These are phyloP conservation scores for Drosophila mimica DNA, from an alignment of 2,888 invertebrate genomes.

Conservation along the genomic window DNA sequence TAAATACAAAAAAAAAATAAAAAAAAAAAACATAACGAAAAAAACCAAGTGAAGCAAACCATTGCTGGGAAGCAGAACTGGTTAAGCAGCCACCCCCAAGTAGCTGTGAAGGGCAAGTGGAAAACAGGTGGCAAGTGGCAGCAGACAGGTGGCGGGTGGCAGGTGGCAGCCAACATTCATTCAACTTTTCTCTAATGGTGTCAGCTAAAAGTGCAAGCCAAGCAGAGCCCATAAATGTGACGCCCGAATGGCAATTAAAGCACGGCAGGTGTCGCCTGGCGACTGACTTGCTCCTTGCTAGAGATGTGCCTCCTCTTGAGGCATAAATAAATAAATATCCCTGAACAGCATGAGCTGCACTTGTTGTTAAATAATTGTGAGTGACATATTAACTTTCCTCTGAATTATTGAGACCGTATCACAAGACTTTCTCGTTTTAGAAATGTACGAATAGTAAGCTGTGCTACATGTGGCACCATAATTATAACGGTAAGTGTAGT, in stretches of 20 bases:
- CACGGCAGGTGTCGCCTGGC: constrained; percentile 45
- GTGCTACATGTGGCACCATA: not conserved
- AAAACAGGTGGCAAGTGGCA: not conserved
- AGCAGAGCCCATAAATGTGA: constrained; percentile 69
- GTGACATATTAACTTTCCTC: not conserved
- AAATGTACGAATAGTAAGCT: not conserved
- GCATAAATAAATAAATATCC: not conserved
- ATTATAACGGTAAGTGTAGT: not conserved
- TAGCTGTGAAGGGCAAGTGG: not conserved
- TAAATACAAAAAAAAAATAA: not conserved
- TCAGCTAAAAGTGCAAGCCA: constrained; percentile 67
- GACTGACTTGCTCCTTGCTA: not conserved
- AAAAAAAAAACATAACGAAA: not conserved
- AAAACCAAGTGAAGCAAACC: constrained; percentile 7
- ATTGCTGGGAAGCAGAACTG: constrained; percentile 2
- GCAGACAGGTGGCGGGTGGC: not conserved
- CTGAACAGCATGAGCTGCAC: not conserved
- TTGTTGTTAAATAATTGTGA: not conserved
- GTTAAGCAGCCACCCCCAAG: constrained; percentile 13
- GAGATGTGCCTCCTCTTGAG: constrained; percentile 29
- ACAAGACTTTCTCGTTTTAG: not conserved
- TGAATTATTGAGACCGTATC: not conserved
- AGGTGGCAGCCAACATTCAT: constrained; percentile 30
- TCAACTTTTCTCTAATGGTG: constrained; percentile 61
- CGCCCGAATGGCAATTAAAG: constrained; percentile 72